Conservation (phyloP, 2,113 vertebrate genomes). For the Cariama cristata region DNA sequence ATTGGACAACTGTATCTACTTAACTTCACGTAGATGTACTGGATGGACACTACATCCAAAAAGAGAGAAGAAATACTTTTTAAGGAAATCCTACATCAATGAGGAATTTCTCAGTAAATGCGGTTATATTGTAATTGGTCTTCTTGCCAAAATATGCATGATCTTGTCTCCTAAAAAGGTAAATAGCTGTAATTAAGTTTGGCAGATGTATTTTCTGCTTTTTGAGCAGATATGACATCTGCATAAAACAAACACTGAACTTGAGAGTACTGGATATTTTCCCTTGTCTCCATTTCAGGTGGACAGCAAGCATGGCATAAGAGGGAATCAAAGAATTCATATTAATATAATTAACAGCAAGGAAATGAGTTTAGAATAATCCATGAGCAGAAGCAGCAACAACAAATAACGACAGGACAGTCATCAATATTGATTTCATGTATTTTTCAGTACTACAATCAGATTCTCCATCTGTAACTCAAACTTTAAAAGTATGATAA, state of each 20-base stretch:
- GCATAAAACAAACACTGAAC: neutral
- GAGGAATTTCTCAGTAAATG: neutral
- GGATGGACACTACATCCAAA: neutral
- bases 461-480: conserved; percentile 72
- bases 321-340: neutral
- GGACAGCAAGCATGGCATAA: neutral
- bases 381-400: neutral
- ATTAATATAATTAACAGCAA: neutral
- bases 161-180: neutral
- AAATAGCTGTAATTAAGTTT: neutral
- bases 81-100: neutral
- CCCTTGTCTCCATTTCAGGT: neutral
- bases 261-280: neutral
- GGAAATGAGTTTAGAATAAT: neutral
- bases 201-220: neutral
- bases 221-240: neutral
- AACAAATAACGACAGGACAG: neutral
- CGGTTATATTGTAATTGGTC: neutral
- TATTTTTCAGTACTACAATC: conserved; percentile 42
- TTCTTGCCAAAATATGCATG: neutral
- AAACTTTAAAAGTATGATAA: conserved; percentile 76
- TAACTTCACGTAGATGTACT: neutral
- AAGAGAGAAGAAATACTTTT: neutral
- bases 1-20: neutral
- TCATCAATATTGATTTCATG: neutral